Conservation (phyloP, 2,888 invertebrate species). For the Trachelus troglodyta region DNA sequence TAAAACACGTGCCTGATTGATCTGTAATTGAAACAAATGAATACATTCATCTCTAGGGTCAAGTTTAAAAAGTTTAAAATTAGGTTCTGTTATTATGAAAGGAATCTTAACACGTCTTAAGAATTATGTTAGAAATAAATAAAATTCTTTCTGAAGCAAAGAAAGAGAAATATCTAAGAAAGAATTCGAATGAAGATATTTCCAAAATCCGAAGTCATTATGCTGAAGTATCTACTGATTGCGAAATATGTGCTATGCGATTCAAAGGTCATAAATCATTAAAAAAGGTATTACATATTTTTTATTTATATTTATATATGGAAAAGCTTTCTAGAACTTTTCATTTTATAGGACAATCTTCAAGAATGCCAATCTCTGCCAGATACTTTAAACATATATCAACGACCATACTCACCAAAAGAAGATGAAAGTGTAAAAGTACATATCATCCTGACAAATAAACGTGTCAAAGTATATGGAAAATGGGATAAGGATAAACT, state of each 20-base stretch:
- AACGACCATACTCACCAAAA: background rate
- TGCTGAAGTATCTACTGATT: background rate
- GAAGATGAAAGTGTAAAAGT: slow-evolving; percentile 6
- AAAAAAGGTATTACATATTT: background rate
- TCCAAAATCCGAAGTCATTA: background rate
- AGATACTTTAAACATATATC: background rate
- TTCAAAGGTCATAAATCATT: background rate
- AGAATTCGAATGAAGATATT: background rate
- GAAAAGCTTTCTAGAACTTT: background rate
- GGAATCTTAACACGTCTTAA: background rate
- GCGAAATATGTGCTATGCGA: background rate
- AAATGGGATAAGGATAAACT: slow-evolving; percentile 18
- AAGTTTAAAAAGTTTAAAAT: background rate
- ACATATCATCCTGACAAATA: slow-evolving; percentile 11
- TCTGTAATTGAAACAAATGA: background rate
- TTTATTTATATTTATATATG: background rate
- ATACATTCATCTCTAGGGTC: background rate
- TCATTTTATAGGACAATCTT: background rate
- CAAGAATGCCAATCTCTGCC: background rate
- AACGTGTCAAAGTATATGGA: slow-evolving; percentile 16
- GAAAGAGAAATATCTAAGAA: background rate
- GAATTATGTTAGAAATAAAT: background rate
- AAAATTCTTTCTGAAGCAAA: background rate
- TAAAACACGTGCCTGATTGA: background rate
- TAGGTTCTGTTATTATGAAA: background rate